Percentiles rank a stretch among this genome's conserved stretches.
Evolutionary conservation across 2,797 vertebrate species (phyloP).

Genomic region (Numenius phaeopus): DNA sequence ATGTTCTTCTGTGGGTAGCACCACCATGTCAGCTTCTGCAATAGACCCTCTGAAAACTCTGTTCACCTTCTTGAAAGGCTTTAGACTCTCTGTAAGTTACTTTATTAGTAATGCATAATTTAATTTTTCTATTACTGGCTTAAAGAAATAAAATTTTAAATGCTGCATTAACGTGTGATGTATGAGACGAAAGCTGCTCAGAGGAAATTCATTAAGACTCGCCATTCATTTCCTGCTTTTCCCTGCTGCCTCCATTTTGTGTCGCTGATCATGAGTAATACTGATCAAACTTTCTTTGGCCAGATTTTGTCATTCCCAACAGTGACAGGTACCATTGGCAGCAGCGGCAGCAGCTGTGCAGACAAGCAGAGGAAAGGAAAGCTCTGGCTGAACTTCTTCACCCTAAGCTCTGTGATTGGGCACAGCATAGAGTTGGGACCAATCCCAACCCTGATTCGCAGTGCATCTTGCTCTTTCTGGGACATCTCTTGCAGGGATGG

Average conservation of each 20-base stretch:
- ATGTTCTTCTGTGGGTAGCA: background rate
- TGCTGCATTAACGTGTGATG: background rate
- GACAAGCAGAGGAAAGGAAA: background rate
- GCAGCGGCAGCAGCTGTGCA: background rate
- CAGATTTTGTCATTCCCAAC: background rate
- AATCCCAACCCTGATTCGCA: fast-evolving
- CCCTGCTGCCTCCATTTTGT: background rate
- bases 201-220: background rate
- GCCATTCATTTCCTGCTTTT: background rate
- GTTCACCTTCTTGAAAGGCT: background rate
- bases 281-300: background rate
- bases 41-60: background rate
- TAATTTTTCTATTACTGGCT: conserved; percentile 46
- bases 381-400: background rate
- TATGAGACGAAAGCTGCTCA: background rate
- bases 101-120: conserved; percentile 20
- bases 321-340: background rate
- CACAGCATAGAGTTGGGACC: background rate
- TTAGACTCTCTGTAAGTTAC: background rate
- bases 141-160: conserved; percentile 58
- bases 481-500: background rate
- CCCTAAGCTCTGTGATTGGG: background rate
- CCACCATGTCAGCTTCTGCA: background rate
- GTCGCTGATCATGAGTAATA: background rate
- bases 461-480: background rate